These are phyloP conservation scores for Taphrorychus bicolor DNA, from an alignment of 2,888 invertebrate species.

Conservation along the genomic window DNA sequence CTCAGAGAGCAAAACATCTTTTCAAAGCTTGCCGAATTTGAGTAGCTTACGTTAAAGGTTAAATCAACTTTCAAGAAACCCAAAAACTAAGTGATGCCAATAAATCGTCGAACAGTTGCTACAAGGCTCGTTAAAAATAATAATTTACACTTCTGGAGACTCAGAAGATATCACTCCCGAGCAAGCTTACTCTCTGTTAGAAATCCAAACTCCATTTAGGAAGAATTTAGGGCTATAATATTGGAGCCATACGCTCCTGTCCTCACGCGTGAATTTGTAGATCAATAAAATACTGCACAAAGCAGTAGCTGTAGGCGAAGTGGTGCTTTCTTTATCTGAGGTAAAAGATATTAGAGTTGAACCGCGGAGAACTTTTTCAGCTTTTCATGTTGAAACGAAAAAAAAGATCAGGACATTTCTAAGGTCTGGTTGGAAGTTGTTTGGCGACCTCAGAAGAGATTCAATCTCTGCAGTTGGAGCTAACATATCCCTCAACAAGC, in stretches of 20 bases:
- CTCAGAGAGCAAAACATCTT: constrained; percentile 11
- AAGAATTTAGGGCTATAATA: constrained; percentile 42
- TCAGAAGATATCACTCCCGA: constrained; percentile 28
- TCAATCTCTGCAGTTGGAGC: no score
- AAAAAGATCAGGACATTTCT: not conserved
- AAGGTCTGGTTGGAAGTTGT: not conserved
- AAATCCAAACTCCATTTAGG: constrained; percentile 41
- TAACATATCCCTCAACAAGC: no score
- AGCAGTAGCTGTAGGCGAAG: constrained; percentile 9
- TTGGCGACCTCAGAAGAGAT: no score
- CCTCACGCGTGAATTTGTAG: constrained; percentile 29
- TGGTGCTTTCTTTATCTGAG: constrained; percentile 11
- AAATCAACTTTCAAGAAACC: constrained; percentile 14
- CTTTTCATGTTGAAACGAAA: not conserved
- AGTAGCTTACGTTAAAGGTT: not conserved
- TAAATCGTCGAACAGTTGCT: no score
- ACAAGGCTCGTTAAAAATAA: no score
- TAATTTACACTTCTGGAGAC: no score
- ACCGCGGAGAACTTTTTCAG: no score
- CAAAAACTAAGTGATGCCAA: constrained; percentile 3
- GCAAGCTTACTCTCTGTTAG: no score
- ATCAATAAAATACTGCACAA: not conserved
- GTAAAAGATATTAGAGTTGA: constrained; percentile 18
- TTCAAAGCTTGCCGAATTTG: constrained; percentile 19
- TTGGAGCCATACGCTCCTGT: constrained; percentile 39